These are phyloP conservation scores for Tyria jacobaeae DNA, from an alignment of 2,888 invertebrate genomes.

Conservation along the genomic window DNA sequence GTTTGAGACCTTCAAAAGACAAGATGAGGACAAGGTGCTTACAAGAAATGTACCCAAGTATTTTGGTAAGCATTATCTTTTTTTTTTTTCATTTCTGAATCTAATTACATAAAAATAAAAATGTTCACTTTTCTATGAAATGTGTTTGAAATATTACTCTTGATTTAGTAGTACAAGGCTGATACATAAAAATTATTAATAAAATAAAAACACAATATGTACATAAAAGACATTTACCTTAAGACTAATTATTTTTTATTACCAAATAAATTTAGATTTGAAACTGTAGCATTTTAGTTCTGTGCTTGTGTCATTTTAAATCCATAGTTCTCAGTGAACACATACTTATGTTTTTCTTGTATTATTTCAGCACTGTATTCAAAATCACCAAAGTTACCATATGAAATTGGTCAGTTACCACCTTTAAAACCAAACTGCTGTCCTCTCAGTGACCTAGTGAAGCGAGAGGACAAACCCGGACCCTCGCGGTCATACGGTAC, in stretches of 20 bases:
- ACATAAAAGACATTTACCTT: too few relatives aligned
- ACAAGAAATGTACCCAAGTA: slow-evolving; percentile 87
- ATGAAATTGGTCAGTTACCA: slow-evolving; percentile 90
- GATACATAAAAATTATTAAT: too few relatives aligned
- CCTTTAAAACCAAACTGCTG: slow-evolving; percentile 87
- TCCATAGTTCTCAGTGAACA: not conserved
- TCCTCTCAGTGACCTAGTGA: slow-evolving; percentile 79
- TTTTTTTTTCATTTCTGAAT: too few relatives aligned
- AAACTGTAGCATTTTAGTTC: too few relatives aligned
- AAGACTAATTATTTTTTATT: too few relatives aligned
- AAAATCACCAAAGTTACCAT: slow-evolving; percentile 90
- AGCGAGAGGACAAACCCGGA: slow-evolving; percentile 73
- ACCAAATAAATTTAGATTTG: too few relatives aligned
- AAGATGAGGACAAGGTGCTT: slow-evolving; percentile 90
- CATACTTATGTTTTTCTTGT: slow-evolving; percentile 2
- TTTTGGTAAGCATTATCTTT: slow-evolving; percentile 75
- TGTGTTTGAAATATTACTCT: too few relatives aligned
- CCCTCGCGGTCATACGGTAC: slow-evolving; percentile 77
- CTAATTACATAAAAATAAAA: not conserved
- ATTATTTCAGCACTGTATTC: slow-evolving; percentile 83
- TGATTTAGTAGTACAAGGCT: too few relatives aligned
- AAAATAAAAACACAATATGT: too few relatives aligned
- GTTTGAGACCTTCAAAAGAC: slow-evolving; percentile 92
- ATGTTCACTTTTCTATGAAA: too few relatives aligned
- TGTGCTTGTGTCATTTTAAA: not conserved